Conservation (phyloP, 2,888 invertebrate genomes). For the Chelonus formosanus region DNA sequence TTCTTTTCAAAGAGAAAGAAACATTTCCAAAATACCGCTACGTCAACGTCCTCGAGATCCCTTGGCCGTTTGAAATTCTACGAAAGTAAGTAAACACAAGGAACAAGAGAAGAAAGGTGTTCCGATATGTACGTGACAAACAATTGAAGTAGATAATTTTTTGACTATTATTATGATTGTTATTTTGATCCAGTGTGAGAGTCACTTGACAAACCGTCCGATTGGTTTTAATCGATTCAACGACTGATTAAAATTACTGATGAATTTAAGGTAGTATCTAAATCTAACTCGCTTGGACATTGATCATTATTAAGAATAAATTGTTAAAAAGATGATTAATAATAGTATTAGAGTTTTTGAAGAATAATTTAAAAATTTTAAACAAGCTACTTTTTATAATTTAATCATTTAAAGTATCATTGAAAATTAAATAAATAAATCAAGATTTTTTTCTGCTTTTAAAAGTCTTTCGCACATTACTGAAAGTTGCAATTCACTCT, state of each 20-base stretch:
- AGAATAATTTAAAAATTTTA: too few relatives aligned
- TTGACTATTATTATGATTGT: conserved; percentile 4
- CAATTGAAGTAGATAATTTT: conserved; percentile 21
- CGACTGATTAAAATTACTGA: too few relatives aligned
- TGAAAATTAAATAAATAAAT: conserved; percentile 2
- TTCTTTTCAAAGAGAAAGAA: conserved; percentile 19
- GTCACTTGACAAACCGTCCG: too few relatives aligned
- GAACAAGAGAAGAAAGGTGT: conserved; percentile 11
- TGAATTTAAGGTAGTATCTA: too few relatives aligned
- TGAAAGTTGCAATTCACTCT: conserved; percentile 36
- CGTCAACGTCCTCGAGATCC: conserved; percentile 32
- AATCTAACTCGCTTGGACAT: too few relatives aligned
- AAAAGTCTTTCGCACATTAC: conserved; percentile 31
- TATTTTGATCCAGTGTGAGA: background rate
- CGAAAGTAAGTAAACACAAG: conserved; percentile 24
- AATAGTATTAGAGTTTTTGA: too few relatives aligned
- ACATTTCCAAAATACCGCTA: conserved; percentile 23
- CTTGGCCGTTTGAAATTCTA: conserved; percentile 30
- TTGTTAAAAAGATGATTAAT: too few relatives aligned
- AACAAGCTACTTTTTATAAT: too few relatives aligned
- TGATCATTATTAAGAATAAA: too few relatives aligned
- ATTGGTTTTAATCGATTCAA: too few relatives aligned
- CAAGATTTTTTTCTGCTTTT: conserved; percentile 10
- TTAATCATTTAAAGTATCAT: too few relatives aligned
- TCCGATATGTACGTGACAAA: conserved; percentile 19